phyloP scores from a whole-genome alignment of 2,888 invertebrate genomes.

The Cyaniris semiargus region DNA sequence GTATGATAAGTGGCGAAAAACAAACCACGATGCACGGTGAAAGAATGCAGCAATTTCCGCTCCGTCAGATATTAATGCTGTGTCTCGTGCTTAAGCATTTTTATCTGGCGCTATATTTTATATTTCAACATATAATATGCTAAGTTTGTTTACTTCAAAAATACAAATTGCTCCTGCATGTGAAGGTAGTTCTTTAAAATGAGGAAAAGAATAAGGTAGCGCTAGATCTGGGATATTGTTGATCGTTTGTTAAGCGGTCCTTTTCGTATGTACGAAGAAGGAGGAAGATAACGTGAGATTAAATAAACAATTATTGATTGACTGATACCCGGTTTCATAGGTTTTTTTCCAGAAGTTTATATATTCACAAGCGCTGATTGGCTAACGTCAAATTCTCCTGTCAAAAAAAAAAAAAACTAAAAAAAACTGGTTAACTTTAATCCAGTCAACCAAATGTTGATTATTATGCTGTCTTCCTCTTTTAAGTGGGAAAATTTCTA shows the following conservation, averaged over 20 bases:
- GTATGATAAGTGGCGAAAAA: constrained; percentile 16
- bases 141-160: constrained; percentile 14
- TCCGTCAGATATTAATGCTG: constrained; percentile 30
- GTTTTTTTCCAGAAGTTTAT: too few species aligned
- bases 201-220: background rate
- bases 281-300: too few species aligned
- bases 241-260: background rate
- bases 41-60: constrained; percentile 43
- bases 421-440: too few species aligned
- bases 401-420: too few species aligned
- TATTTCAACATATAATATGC: constrained; percentile 7
- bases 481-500: too few species aligned
- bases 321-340: too few species aligned
- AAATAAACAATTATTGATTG: too few species aligned
- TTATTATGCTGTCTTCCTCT: too few species aligned
- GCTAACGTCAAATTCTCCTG: too few species aligned
- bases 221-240: background rate
- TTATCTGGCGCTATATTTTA: constrained; percentile 30
- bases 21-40: constrained; percentile 38
- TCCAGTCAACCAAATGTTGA: too few species aligned
- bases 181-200: background rate
- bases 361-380: too few species aligned
- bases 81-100: constrained; percentile 27
- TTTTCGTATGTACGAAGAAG: too few species aligned
- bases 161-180: constrained; percentile 3